Evolutionary conservation across 2,797 vertebrate species (phyloP).

Genomic region (Darevskia mixta): DNA sequence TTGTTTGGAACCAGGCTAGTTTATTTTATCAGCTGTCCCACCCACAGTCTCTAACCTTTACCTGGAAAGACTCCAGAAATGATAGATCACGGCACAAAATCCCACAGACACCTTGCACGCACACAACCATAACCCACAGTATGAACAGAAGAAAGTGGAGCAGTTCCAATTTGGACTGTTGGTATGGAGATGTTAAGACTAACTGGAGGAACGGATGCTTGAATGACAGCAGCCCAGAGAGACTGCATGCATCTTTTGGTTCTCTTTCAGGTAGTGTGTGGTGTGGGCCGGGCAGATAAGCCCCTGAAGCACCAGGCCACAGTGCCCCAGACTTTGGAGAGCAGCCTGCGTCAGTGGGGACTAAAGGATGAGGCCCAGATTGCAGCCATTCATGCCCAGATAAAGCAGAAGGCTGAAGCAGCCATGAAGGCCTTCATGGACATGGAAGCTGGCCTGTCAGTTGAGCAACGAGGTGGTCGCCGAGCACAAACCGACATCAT

Average conservation of each 20-base stretch:
- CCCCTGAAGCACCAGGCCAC: conserved; percentile 73
- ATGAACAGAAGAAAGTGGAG: neutral
- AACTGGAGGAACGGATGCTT: neutral
- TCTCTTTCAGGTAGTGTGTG: conserved; percentile 77
- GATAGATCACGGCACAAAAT: neutral
- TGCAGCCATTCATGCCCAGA: conserved; percentile 63
- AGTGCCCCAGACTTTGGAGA: conserved; percentile 77
- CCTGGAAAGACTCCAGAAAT: neutral
- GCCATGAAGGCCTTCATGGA: conserved; percentile 74
- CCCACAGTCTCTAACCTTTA: neutral
- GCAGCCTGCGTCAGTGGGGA: conserved; percentile 77
- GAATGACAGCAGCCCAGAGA: neutral
- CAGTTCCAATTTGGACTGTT: neutral
- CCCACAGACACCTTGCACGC: neutral
- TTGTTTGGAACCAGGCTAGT: neutral
- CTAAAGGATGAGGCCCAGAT: conserved; percentile 67
- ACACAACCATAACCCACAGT: neutral
- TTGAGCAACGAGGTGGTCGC: conserved; percentile 75
- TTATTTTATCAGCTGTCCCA: neutral
- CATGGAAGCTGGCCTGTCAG: conserved; percentile 74
- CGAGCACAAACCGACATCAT: conserved; percentile 77
- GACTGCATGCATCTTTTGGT: neutral
- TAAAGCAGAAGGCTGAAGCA: conserved; percentile 71
- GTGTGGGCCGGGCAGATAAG: conserved; percentile 72
- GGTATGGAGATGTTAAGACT: neutral